A percentile compares a stretch with the other conserved stretches of the same genome.
Conservation (phyloP, 2,888 invertebrate genomes). For the Orthosia cruda region DNA sequence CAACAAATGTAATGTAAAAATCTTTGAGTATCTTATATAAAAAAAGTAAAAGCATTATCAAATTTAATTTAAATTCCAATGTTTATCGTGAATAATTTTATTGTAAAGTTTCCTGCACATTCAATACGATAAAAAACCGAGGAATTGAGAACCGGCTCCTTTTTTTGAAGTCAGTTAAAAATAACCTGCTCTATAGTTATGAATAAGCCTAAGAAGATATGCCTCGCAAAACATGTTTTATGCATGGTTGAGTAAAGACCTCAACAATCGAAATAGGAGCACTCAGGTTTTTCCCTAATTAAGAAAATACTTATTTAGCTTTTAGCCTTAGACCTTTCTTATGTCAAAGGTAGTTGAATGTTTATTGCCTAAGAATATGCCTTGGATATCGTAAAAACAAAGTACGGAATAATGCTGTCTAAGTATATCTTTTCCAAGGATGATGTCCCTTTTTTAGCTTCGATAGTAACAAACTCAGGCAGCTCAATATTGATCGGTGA, state of each 20-base stretch:
- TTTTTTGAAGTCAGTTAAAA: background rate
- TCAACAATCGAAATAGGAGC: background rate
- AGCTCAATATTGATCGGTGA: slow-evolving; percentile 9
- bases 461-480: background rate
- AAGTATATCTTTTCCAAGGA: no score
- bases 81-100: slow-evolving; percentile 36
- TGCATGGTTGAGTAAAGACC: background rate
- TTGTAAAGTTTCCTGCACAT: slow-evolving; percentile 40
- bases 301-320: no score
- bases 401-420: no score
- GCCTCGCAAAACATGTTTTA: no score
- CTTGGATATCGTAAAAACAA: no score
- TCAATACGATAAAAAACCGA: background rate
- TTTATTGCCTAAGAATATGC: no score
- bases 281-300: no score
- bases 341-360: no score
- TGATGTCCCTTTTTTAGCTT: background rate
- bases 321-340: background rate
- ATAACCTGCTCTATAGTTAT: background rate
- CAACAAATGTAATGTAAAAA: slow-evolving; percentile 32
- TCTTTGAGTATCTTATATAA: slow-evolving; percentile 46
- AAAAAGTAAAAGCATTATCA: slow-evolving; percentile 17
- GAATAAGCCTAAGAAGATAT: no score
- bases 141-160: no score
- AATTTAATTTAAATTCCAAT: no score